A percentile compares a stretch with the other conserved stretches of the same genome.
phyloP scores from a whole-genome alignment of 2,888 invertebrate genomes.

The Arge pagana region DNA sequence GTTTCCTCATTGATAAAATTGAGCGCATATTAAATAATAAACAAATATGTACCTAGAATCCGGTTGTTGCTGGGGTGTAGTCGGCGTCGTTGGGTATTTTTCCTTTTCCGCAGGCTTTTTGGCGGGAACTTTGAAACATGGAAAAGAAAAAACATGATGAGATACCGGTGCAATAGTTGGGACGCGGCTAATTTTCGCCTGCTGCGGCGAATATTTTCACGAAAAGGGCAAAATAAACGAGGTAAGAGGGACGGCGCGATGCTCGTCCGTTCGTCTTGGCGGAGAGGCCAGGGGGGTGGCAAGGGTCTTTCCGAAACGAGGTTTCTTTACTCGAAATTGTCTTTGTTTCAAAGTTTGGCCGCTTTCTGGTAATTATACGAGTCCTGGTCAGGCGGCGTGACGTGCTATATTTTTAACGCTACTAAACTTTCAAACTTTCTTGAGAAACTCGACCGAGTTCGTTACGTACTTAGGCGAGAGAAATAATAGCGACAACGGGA shows the following conservation, averaged over 20 bases:
- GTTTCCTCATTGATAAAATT: too few relatives aligned
- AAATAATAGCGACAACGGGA: too few relatives aligned
- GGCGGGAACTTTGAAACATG: constrained; percentile 40
- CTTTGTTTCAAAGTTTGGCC: constrained; percentile 45
- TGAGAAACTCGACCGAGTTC: too few relatives aligned
- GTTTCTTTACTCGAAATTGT: constrained; percentile 39
- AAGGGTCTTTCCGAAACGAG: constrained; percentile 20
- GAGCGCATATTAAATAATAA: too few relatives aligned
- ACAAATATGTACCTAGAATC: constrained; percentile 21
- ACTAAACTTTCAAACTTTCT: constrained; percentile 3
- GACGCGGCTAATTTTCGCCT: not conserved
- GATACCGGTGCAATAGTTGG: not conserved
- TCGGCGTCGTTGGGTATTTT: constrained; percentile 39
- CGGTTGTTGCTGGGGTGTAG: constrained; percentile 27
- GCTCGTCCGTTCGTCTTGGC: constrained; percentile 7
- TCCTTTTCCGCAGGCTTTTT: constrained; percentile 41
- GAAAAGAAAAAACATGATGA: not conserved
- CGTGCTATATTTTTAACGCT: constrained; percentile 33
- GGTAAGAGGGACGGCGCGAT: not conserved
- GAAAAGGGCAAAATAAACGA: not conserved
- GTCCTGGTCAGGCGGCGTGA: constrained; percentile 36
- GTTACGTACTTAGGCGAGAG: too few relatives aligned
- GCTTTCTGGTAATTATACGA: constrained; percentile 42
- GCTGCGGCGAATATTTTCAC: too few relatives aligned
- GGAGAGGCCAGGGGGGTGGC: not conserved